These are phyloP conservation scores for Anastrepha obliqua DNA, from an alignment of 1,140 invertebrate genomes.

Conservation along the genomic window DNA sequence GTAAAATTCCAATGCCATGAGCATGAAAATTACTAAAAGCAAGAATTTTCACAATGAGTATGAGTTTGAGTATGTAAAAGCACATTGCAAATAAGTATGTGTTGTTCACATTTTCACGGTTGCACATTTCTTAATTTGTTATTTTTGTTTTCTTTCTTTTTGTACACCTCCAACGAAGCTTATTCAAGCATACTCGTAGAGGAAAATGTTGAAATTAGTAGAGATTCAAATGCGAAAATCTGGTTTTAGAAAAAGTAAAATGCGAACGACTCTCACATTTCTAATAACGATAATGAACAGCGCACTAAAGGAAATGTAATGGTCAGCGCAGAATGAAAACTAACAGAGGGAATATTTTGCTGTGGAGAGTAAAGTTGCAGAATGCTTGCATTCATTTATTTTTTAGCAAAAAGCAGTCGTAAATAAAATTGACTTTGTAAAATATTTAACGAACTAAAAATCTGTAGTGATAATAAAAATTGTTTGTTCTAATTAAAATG, in stretches of 20 bases:
- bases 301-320: not conserved
- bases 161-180: not conserved
- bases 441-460: too few relatives aligned
- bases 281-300: not conserved
- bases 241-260: not conserved
- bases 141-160: not conserved
- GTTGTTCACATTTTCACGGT: not conserved
- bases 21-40: conserved; percentile 41
- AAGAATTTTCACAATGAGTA: conserved; percentile 14
- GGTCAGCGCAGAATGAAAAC: not conserved
- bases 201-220: not conserved
- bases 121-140: not conserved
- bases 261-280: not conserved
- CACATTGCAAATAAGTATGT: not conserved
- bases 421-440: too few relatives aligned
- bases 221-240: not conserved
- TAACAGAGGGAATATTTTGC: too few relatives aligned
- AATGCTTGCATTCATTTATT: too few relatives aligned
- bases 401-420: too few relatives aligned
- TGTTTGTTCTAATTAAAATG: too few relatives aligned
- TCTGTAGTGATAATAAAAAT: too few relatives aligned
- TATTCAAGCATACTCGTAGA: not conserved
- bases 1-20: conserved; percentile 43
- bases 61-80: not conserved
- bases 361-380: too few relatives aligned